Conservation (phyloP, 2,797 vertebrate genomes). For the Craterocephalus amniculus region DNA sequence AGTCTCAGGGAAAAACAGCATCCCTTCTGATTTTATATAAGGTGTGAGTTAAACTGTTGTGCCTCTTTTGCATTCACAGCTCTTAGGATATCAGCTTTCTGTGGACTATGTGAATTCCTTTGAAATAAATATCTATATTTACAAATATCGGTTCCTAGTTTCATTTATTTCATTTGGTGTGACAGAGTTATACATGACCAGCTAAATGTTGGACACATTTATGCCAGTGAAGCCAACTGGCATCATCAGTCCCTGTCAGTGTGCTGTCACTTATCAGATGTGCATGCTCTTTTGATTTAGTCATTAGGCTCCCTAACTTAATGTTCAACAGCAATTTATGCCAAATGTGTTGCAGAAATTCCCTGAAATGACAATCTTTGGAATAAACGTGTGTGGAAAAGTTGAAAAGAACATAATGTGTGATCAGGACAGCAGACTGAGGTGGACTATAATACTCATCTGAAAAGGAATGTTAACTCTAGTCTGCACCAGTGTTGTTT, state of each 20-base stretch:
- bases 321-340: background rate
- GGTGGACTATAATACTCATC: background rate
- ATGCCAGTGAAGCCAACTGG: background rate
- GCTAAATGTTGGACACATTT: background rate
- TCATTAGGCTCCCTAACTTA: background rate
- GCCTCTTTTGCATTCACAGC: slow-evolving; percentile 11
- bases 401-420: background rate
- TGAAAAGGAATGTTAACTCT: background rate
- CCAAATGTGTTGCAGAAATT: background rate
- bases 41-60: background rate
- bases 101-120: background rate
- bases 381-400: background rate
- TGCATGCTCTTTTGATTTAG: background rate
- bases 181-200: background rate
- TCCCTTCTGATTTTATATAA: background rate
- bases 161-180: background rate
- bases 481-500: background rate
- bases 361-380: slow-evolving; percentile 4
- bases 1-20: background rate
- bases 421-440: background rate
- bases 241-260: background rate
- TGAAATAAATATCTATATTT: slow-evolving; percentile 7
- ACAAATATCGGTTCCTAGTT: background rate
- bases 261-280: background rate
- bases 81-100: background rate